Conservation (phyloP, 2,888 invertebrate genomes). For the Drosophila anceps region DNA sequence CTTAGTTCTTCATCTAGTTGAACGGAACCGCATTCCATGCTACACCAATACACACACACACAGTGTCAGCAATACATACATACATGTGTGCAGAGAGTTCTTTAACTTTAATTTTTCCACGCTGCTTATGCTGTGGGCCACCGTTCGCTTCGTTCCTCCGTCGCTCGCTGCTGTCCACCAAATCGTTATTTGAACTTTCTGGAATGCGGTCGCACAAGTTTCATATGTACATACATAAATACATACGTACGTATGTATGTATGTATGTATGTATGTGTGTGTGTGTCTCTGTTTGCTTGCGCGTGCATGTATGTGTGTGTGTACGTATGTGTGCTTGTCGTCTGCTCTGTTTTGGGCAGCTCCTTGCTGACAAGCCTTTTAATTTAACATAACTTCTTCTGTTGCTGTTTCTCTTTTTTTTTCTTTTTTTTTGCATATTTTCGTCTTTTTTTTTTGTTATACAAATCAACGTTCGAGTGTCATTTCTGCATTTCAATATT, state of each 20-base stretch:
- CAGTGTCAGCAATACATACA: slow-evolving; percentile 27
- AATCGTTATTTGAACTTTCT: slow-evolving; percentile 75
- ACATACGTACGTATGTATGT: background rate
- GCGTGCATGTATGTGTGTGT: slow-evolving; percentile 6
- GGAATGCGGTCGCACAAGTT: slow-evolving; percentile 78
- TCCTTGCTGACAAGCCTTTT: slow-evolving; percentile 49
- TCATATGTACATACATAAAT: slow-evolving; percentile 31
- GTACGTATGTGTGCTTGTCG: slow-evolving; percentile 21
- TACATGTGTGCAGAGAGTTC: slow-evolving; percentile 53
- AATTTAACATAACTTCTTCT: slow-evolving; percentile 23
- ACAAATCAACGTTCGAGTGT: slow-evolving; percentile 34
- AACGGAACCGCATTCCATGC: slow-evolving; percentile 73
- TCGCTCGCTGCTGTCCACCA: slow-evolving; percentile 26
- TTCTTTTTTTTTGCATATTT: slow-evolving; percentile 10
- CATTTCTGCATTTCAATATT: slow-evolving; percentile 50
- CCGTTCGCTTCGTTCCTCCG: slow-evolving; percentile 24
- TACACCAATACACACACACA: slow-evolving; percentile 41
- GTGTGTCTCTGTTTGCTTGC: slow-evolving; percentile 12
- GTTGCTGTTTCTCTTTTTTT: slow-evolving; percentile 7
- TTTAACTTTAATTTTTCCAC: slow-evolving; percentile 69
- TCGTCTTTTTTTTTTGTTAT: background rate
- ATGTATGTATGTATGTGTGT: slow-evolving; percentile 5
- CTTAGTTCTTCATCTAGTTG: slow-evolving; percentile 61
- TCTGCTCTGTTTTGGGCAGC: slow-evolving; percentile 40
- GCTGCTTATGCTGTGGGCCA: slow-evolving; percentile 51